Percentiles rank a stretch among this genome's conserved stretches.
Evolutionary conservation across 2,113 vertebrate genomes (phyloP).

Genomic region (Pseudorasbora parva): DNA sequence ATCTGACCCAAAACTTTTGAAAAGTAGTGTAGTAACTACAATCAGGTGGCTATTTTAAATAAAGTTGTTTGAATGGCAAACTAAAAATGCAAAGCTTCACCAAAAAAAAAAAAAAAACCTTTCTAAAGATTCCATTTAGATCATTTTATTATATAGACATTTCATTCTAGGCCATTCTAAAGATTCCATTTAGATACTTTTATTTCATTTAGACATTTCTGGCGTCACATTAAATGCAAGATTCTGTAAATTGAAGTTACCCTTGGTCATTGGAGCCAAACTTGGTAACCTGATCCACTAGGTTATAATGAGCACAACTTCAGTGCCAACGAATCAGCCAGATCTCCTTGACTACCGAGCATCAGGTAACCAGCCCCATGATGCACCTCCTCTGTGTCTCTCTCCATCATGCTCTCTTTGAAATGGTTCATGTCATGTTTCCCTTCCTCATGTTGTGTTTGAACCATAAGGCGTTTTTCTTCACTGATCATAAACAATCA

Average conservation of each 20-base stretch:
- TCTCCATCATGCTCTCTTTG: not conserved
- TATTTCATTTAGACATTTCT: not conserved
- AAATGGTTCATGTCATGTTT: constrained; percentile 12
- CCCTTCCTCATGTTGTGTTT: not conserved
- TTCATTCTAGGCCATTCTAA: not conserved
- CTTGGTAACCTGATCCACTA: constrained; percentile 70
- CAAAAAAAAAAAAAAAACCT: too few species aligned
- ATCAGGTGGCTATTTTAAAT: too few species aligned
- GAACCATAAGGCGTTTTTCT: not conserved
- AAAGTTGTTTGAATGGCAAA: constrained; percentile 10
- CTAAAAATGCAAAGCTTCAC: not conserved
- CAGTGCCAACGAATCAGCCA: constrained; percentile 39
- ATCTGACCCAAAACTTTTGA: not conserved
- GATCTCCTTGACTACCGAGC: constrained; percentile 52
- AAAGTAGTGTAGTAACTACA: not conserved
- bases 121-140: not conserved
- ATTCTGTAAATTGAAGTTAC: constrained; percentile 26
- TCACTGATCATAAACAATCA: too few species aligned
- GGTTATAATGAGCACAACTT: constrained; percentile 47
- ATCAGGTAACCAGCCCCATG: constrained; percentile 48
- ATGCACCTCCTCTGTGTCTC: constrained; percentile 13
- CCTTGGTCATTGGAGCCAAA: constrained; percentile 59
- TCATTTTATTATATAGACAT: too few species aligned
- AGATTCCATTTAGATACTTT: not conserved
- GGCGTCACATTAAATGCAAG: constrained; percentile 2